Evolutionary conservation across 2,113 vertebrate genomes (phyloP).

Genomic region (Pampusana beccarii): DNA sequence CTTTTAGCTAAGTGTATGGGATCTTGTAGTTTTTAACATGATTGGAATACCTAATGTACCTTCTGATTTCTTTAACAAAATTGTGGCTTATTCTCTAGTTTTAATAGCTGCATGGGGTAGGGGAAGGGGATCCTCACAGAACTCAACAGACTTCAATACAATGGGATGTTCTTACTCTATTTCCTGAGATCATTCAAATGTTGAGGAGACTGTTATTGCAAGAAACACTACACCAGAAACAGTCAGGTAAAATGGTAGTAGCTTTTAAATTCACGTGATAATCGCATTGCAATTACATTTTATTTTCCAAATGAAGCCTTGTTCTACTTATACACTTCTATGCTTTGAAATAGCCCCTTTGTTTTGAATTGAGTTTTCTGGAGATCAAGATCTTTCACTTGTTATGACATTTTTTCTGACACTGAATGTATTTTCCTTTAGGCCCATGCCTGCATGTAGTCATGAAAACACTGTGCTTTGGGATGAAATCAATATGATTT

Average conservation of each 20-base stretch:
- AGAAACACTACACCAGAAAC: background rate
- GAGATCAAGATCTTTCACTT: background rate
- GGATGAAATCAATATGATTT: background rate
- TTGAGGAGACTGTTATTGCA: background rate
- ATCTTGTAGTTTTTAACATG: background rate
- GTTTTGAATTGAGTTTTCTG: background rate
- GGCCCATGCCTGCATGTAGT: background rate
- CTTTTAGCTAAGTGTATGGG: background rate
- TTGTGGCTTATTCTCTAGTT: background rate
- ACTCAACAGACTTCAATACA: background rate
- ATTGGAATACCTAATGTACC: background rate
- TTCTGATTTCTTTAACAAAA: background rate
- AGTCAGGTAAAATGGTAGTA: background rate
- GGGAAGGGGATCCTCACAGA: background rate
- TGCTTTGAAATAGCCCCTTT: background rate
- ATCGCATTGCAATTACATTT: background rate
- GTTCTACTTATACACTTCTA: background rate
- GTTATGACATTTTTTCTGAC: background rate
- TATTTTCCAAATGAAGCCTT: background rate
- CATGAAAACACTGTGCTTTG: background rate
- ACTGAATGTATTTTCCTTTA: background rate
- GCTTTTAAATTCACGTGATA: background rate
- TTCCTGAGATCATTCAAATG: background rate
- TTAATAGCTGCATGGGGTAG: fast-evolving
- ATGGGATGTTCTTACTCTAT: background rate